A percentile compares a stretch with the other conserved stretches of the same genome.
phyloP scores from a whole-genome alignment of 2,888 invertebrate genomes.

The Tricholauxania praeusta region DNA sequence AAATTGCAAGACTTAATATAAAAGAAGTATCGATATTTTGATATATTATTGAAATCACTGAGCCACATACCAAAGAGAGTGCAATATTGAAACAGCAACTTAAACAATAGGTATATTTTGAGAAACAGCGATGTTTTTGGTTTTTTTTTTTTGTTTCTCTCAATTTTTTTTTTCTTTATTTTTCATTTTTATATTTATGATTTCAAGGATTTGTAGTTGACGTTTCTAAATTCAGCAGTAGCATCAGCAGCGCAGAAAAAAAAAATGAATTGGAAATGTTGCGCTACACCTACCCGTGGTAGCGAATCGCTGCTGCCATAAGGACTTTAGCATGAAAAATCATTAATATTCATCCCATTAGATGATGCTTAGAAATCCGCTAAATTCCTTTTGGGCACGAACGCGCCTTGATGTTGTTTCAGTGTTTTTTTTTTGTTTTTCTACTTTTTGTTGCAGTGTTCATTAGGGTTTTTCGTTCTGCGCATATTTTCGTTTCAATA shows the following conservation, averaged over 20 bases:
- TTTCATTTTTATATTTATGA: conserved; percentile 52
- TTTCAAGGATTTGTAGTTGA: conserved; percentile 59
- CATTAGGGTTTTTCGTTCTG: no score
- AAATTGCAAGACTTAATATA: no score
- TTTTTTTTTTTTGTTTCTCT: background rate
- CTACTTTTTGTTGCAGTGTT: no score
- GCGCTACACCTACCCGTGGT: no score
- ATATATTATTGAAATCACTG: no score
- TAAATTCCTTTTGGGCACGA: conserved; percentile 36
- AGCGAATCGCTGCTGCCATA: conserved; percentile 39
- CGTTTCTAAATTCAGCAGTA: conserved; percentile 44
- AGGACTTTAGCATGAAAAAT: conserved; percentile 50
- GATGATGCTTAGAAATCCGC: conserved; percentile 31
- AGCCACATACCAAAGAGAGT: no score
- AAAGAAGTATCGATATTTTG: no score
- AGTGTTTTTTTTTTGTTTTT: background rate
- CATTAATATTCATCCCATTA: conserved; percentile 62
- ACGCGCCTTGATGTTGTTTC: conserved; percentile 17
- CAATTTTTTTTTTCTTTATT: conserved; percentile 21
- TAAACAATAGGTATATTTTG: no score
- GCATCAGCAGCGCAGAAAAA: conserved; percentile 10
- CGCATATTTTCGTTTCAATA: no score
- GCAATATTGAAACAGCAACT: no score
- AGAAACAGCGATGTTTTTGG: no score
- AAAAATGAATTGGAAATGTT: conserved; percentile 26